Base-by-base conservation (phyloP, 2,797 vertebrate genomes). In the Phrynocephalus forsythii region DNA sequence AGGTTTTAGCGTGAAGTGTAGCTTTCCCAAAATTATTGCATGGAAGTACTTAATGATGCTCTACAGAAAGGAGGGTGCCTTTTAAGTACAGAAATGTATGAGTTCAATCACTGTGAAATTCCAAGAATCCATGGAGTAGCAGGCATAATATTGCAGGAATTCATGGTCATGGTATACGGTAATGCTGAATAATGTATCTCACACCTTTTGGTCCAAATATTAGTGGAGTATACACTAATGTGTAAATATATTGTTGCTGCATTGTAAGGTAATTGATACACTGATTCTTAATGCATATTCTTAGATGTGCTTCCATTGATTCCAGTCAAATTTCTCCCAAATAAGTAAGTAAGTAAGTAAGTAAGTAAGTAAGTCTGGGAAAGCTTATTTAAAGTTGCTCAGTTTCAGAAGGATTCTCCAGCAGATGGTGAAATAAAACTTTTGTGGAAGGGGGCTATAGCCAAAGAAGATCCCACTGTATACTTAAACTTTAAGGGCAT, bases 1-100 rank as follows among this genome's bases (percentile, higher is more conserved):
- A 63, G 3, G 5, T 63, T 63, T 63, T 63, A 63, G 18, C 18
- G 13, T 63, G 60, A 63, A 63, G 18, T 20, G 11, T 63, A 63
- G 4, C 60, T 63, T 63, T 63, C 16, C 60, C 4, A 63, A 68
- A 20, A 26, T 89, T 87, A 91, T 71, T 24, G 78, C 0, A 0
- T 15, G 50, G 68, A 90, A 89, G 75, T 92, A 82, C 0, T 80
- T 44, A 63, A 84, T 88, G 30, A 88, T 84, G 87, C 52, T 81
- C 7, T 15, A n/a, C 1, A 16, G 26, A 24, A 33, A 30, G 10
- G 13, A n/a, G 26, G 3, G 10, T 2, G 30, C 38, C 89, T 85
- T 81, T 83, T 28, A 84, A 83, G 38, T 48, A 9, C 11, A 48
- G n/a, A 30, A 87, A 20, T 2, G 78, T 83, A 82, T 86, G 2